Conservation (phyloP, 2,888 invertebrate species). For the Orthosia gracilis region DNA sequence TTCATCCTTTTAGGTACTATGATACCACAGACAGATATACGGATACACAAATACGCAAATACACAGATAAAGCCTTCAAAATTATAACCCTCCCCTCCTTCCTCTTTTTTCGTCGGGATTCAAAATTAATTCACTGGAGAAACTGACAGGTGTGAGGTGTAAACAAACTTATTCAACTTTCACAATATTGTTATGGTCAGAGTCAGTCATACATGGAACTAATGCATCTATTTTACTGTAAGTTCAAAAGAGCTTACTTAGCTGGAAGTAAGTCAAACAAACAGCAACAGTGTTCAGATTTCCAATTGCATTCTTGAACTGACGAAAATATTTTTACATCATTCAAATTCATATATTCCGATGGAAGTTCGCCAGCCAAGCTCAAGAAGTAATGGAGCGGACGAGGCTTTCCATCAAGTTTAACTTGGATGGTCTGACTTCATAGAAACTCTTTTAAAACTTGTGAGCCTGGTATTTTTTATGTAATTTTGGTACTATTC, state of each 20-base stretch:
- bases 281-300: conserved; percentile 11
- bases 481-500: neutral
- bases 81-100: too few species aligned
- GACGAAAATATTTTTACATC: conserved; percentile 35
- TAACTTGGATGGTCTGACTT: neutral
- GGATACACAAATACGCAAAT: too few species aligned
- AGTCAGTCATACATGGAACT: neutral
- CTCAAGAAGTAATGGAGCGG: conserved; percentile 42
- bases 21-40: too few species aligned
- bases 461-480: conserved; percentile 26
- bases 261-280: conserved; percentile 10
- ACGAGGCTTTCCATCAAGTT: conserved; percentile 31
- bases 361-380: conserved; percentile 23
- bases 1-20: too few species aligned
- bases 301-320: conserved; percentile 25
- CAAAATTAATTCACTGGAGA: neutral
- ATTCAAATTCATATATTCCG: conserved; percentile 45
- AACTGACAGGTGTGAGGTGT: neutral
- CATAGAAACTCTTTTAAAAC: conserved; percentile 11
- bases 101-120: too few species aligned
- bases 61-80: too few species aligned
- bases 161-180: too few species aligned
- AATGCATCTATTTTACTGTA: neutral
- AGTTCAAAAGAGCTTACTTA: neutral
- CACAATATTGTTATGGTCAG: neutral